Evolutionary conservation across 2,888 invertebrate species (phyloP).

Genomic region (Iphiclides podalirius): DNA sequence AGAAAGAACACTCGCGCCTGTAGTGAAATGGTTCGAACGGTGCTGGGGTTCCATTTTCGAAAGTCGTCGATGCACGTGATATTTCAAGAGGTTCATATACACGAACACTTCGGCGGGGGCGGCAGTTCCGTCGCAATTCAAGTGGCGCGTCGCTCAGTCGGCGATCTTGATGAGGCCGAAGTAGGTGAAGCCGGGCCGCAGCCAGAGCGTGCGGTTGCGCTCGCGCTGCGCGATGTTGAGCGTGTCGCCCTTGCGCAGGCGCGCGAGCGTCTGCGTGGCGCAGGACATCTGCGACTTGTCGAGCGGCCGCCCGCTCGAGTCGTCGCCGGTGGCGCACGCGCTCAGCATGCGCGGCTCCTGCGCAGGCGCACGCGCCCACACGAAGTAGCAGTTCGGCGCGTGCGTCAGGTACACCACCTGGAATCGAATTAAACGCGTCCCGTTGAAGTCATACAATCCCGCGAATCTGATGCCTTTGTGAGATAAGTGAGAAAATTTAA

Average conservation of each 20-base stretch:
- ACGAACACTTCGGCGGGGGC: no score
- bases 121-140: no score
- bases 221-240: constrained; percentile 64
- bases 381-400: constrained; percentile 60
- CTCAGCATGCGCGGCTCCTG: constrained; percentile 45
- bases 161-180: constrained; percentile 68
- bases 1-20: no score
- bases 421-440: no score
- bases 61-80: no score
- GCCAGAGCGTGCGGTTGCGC: constrained; percentile 59
- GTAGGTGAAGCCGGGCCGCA: constrained; percentile 60
- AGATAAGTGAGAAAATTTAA: no score
- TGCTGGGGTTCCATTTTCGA: no score
- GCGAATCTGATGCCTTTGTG: no score
- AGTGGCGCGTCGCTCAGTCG: constrained; percentile 61
- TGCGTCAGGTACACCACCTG: constrained; percentile 66
- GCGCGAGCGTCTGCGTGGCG: constrained; percentile 55
- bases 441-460: no score
- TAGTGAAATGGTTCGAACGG: no score
- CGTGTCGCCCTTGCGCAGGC: constrained; percentile 53
- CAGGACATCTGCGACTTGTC: constrained; percentile 63
- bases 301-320: constrained; percentile 45
- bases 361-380: constrained; percentile 49
- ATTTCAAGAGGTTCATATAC: no score
- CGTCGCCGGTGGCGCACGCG: constrained; percentile 62